Evolutionary conservation across 2,797 vertebrate genomes (phyloP).

Genomic region (Manis crassicaudata): DNA sequence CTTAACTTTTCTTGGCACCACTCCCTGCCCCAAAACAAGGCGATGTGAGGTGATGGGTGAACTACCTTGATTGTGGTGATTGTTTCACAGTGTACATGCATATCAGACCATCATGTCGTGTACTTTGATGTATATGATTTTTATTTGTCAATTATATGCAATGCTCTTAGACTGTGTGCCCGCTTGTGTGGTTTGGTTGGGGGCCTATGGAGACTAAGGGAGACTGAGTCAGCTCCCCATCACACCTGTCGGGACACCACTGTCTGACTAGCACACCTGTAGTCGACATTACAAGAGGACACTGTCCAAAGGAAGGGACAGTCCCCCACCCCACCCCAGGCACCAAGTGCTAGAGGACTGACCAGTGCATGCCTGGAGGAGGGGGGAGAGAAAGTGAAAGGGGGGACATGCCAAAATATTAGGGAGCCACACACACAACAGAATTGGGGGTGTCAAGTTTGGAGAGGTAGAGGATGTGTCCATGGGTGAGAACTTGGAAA

Average conservation of each 20-base stretch:
- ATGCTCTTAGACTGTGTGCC: background rate
- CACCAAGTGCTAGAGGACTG: background rate
- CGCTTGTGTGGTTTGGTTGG: background rate
- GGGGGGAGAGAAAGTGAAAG: background rate
- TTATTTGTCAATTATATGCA: background rate
- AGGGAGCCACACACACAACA: fast-evolving
- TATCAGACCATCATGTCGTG: background rate
- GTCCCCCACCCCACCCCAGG: background rate
- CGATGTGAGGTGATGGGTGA: background rate
- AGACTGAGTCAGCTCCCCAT: background rate
- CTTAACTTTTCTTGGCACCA: background rate
- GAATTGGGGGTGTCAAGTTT: background rate
- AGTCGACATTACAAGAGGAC: background rate
- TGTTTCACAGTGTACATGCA: background rate
- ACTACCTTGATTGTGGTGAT: background rate
- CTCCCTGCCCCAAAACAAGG: background rate
- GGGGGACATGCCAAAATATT: background rate
- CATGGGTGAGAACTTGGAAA: background rate
- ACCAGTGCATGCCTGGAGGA: background rate
- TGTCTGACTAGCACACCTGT: background rate
- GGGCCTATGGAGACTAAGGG: background rate
- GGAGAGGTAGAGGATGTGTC: background rate
- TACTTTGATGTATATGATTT: background rate
- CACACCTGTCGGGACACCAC: background rate
- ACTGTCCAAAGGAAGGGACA: background rate